Conservation (phyloP, 2,888 invertebrate species). For the Trichogramma dendrolimi region DNA sequence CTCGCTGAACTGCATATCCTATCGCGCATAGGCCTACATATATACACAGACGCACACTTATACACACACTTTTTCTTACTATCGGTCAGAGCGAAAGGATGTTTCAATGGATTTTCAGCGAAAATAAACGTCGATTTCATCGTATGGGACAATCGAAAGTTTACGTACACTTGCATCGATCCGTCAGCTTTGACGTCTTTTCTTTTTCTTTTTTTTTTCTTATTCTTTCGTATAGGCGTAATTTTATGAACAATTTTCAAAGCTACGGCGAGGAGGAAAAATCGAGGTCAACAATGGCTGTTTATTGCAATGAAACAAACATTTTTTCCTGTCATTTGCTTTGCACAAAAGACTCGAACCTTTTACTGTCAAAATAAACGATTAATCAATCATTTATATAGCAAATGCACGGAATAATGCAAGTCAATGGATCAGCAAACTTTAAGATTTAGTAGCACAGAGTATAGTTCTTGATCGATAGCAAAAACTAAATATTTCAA, state of each 20-base stretch:
- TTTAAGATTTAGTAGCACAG: constrained; percentile 43
- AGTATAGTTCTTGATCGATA: constrained; percentile 24
- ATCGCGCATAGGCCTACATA: too few species aligned
- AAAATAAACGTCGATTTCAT: neutral
- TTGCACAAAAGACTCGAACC: too few species aligned
- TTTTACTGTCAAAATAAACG: too few species aligned
- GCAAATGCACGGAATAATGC: neutral
- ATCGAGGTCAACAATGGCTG: constrained; percentile 21
- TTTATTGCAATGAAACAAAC: constrained; percentile 6
- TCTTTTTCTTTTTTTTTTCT: too few species aligned
- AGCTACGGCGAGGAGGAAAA: constrained; percentile 5
- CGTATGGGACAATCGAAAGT: neutral
- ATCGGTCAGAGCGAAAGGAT: too few species aligned
- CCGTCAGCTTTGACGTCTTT: neutral
- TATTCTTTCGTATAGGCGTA: neutral
- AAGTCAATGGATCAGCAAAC: constrained; percentile 11
- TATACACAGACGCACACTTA: too few species aligned
- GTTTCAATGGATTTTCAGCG: neutral
- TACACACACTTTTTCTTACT: too few species aligned
- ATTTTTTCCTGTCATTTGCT: neutral
- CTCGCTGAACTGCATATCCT: too few species aligned
- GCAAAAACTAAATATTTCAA: too few species aligned
- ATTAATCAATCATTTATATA: too few species aligned
- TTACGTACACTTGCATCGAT: neutral
- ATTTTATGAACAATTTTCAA: neutral